Conservation (phyloP, 1,140 invertebrate species). For the Coboldia fuscipes region DNA sequence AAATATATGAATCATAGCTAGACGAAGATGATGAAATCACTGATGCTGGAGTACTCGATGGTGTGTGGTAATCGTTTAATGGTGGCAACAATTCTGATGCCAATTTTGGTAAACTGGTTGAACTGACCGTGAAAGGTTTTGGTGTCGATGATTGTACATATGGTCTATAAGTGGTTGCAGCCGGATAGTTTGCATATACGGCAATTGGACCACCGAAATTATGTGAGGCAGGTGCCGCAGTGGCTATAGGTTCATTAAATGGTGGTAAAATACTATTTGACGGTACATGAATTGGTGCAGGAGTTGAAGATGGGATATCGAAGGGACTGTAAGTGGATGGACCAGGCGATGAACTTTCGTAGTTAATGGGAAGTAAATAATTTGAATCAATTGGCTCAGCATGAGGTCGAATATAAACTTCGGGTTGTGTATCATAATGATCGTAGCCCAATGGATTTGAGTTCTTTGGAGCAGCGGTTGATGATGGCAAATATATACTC, state of each 20-base stretch:
- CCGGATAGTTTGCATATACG: not conserved
- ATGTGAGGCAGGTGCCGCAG: conserved; percentile 10
- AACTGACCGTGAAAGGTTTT: not conserved
- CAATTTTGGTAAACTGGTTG: not conserved
- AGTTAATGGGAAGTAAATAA: too few species aligned
- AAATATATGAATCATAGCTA: not conserved
- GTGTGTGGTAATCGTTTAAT: too few species aligned
- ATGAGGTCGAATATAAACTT: conserved; percentile 6
- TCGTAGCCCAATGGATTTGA: too few species aligned
- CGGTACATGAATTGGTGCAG: not conserved
- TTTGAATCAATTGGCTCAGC: conserved; percentile 13
- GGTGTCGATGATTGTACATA: conserved; percentile 6
- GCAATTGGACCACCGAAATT: conserved; percentile 6
- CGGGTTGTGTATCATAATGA: not conserved
- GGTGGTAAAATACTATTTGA: conserved; percentile 1
- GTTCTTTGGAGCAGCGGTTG: not conserved
- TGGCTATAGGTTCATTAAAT: conserved; percentile 5
- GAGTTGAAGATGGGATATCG: not conserved
- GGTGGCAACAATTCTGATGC: conserved; percentile 1
- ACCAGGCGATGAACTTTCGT: too few species aligned
- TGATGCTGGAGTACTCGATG: not conserved
- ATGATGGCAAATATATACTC: conserved; percentile 12
- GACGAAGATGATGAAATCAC: not conserved
- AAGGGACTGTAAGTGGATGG: not conserved
- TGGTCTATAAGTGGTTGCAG: conserved; percentile 5